Percentiles rank a stretch among this genome's conserved stretches.
phyloP scores from a whole-genome alignment of 2,888 invertebrate genomes.

The Poecilus cupreus region DNA sequence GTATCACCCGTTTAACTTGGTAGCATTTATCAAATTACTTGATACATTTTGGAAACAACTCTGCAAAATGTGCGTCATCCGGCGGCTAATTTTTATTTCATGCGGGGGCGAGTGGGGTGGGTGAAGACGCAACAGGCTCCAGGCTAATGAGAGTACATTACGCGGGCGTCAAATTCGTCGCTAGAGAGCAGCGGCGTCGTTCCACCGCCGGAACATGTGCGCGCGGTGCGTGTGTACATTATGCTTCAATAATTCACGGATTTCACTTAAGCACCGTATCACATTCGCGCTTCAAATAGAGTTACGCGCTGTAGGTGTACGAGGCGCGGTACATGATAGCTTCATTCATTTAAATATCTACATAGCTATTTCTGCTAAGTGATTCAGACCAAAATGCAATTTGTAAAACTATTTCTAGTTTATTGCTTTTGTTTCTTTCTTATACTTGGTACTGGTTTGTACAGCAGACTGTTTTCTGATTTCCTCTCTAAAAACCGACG shows the following conservation, averaged over 20 bases:
- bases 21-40: too few species aligned
- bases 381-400: too few species aligned
- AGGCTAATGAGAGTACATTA: not conserved
- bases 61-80: not conserved
- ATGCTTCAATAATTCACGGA: constrained; percentile 32
- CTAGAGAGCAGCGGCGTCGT: not conserved
- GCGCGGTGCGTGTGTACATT: constrained; percentile 28
- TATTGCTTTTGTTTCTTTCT: too few species aligned
- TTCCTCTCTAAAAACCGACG: too few species aligned
- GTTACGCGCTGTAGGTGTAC: not conserved
- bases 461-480: too few species aligned
- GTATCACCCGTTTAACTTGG: too few species aligned
- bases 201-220: not conserved
- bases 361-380: too few species aligned
- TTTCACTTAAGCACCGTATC: constrained; percentile 24
- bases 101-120: not conserved
- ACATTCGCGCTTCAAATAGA: not conserved
- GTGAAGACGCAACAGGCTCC: not conserved
- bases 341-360: not conserved
- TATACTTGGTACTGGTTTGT: too few species aligned
- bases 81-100: not conserved
- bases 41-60: not conserved
- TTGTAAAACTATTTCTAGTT: too few species aligned
- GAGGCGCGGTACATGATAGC: not conserved
- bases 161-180: constrained; percentile 4